Conservation (phyloP, 2,797 vertebrate species). For the Sebastes matsubarae region DNA sequence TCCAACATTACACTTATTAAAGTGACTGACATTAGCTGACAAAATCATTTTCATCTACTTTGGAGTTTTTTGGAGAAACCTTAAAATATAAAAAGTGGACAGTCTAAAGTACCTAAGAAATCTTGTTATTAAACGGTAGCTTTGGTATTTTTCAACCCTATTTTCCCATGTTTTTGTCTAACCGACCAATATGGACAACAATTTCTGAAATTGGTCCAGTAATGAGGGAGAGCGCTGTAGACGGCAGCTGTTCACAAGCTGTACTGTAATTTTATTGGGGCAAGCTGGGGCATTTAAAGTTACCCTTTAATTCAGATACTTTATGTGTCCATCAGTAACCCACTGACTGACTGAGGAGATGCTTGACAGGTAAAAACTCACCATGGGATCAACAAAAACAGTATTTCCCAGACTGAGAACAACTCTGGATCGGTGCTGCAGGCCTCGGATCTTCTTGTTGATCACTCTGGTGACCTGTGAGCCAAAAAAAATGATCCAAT, state of each 20-base stretch:
- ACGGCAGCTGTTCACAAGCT: too few relatives aligned
- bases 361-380: constrained; percentile 59
- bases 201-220: too few relatives aligned
- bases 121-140: not conserved
- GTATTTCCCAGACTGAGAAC: constrained; percentile 87
- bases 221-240: too few relatives aligned
- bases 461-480: constrained; percentile 87
- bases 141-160: too few relatives aligned
- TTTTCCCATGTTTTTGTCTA: too few relatives aligned
- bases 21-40: not conserved
- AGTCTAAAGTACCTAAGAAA: not conserved
- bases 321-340: not conserved
- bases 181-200: accelerated
- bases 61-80: not conserved
- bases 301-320: not conserved
- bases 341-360: not conserved
- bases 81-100: not conserved
- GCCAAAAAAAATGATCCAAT: not conserved
- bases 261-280: too few relatives aligned
- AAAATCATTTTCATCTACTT: not conserved
- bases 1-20: not conserved
- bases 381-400: constrained; percentile 92
- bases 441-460: constrained; percentile 86
- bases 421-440: constrained; percentile 87
- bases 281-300: too few relatives aligned